Evolutionary conservation across 53 echinoderm and acorn worm species (phyloP).

Genomic region (Holothuria scabra): DNA sequence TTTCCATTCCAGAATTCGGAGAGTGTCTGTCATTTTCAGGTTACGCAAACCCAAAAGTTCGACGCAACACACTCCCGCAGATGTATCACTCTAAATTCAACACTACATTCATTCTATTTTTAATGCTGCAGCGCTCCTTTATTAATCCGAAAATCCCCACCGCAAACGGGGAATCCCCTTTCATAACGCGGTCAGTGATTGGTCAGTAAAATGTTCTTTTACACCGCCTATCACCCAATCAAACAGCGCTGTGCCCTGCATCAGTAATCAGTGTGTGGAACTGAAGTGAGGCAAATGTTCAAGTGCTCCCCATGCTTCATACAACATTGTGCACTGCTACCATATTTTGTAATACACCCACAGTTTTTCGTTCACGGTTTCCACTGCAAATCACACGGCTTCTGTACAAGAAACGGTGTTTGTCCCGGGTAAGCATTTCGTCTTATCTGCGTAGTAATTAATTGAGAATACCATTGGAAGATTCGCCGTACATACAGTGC

Average conservation of each 20-base stretch:
- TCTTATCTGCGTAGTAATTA: too few relatives aligned
- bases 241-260: constrained; percentile 24
- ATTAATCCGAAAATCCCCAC: constrained; percentile 43
- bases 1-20: too few relatives aligned
- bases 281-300: constrained; percentile 9
- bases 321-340: constrained; percentile 18
- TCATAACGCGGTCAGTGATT: constrained; percentile 39
- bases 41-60: too few relatives aligned
- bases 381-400: constrained; percentile 1
- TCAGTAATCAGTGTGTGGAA: constrained; percentile 31
- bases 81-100: not conserved
- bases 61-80: too few relatives aligned
- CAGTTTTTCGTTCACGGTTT: constrained; percentile 10
- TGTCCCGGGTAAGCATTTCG: too few relatives aligned
- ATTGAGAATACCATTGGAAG: too few relatives aligned
- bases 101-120: constrained; percentile 19
- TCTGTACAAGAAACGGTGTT: too few relatives aligned
- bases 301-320: constrained; percentile 15
- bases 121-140: constrained; percentile 16
- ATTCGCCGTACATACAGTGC: too few relatives aligned
- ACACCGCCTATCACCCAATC: constrained; percentile 29
- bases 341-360: constrained; percentile 31
- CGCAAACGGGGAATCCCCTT: constrained; percentile 29
- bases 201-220: constrained; percentile 46
- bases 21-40: too few relatives aligned